Evolutionary conservation across 2,113 vertebrate genomes (phyloP).

Genomic region (Seriola rivoliana): DNA sequence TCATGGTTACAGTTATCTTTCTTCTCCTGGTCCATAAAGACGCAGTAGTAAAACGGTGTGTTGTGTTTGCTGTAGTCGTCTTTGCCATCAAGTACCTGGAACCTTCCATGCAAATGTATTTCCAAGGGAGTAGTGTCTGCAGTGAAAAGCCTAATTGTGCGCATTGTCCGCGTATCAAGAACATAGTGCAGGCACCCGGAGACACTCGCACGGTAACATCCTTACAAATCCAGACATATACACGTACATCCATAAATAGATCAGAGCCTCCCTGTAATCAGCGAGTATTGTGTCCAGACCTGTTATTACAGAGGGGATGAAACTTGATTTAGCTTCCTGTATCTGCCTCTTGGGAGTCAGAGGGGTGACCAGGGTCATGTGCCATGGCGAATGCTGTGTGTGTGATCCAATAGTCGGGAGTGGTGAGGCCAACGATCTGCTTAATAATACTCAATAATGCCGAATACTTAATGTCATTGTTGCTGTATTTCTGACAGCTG

Average conservation of each 20-base stretch:
- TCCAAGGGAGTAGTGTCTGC: neutral
- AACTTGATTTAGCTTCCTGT: neutral
- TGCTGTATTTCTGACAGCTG: too few species aligned
- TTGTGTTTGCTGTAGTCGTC: too few species aligned
- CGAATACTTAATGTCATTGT: too few species aligned
- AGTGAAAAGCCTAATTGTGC: neutral
- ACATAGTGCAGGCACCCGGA: neutral
- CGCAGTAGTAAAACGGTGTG: neutral
- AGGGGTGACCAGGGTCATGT: neutral
- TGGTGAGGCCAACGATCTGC: neutral
- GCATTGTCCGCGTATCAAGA: neutral
- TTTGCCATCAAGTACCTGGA: neutral
- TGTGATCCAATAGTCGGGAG: neutral
- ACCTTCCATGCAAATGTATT: neutral
- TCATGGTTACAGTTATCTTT: too few species aligned
- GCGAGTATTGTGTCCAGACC: neutral
- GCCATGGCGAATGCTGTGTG: neutral
- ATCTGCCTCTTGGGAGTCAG: neutral
- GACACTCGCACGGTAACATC: neutral
- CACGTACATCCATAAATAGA: slow-evolving; percentile 1
- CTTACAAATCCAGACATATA: neutral
- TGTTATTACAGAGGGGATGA: neutral
- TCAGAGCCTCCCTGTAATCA: slow-evolving; percentile 9
- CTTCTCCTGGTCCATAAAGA: neutral
- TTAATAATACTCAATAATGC: too few species aligned